Base-by-base conservation (phyloP, 2,113 vertebrate species). In the Cynoglossus semilaevis region DNA sequence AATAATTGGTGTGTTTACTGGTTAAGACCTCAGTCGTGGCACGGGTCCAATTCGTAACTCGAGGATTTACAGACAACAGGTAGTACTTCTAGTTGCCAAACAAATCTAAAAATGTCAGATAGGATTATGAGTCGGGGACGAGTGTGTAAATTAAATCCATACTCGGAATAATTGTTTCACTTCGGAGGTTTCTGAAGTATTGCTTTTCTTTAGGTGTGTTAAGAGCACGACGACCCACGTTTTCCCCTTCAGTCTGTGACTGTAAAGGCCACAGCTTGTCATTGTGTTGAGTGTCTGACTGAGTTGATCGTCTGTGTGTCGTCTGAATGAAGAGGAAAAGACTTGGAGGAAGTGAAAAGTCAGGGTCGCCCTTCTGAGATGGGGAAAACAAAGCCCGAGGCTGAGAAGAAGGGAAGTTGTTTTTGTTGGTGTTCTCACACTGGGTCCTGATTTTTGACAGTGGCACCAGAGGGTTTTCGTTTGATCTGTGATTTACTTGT, bases 261-360 rank as follows among this genome's bases (percentile, higher is more conserved):
- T 51, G 61, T 67, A 36, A 46, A 19, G 45, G 51, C 48, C 37
- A 7, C 19, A 55, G 66, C 60, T 64, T 59, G 43, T 71, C 71
- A 50, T 77, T 78, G 74, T 72, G 52, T 59, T 11, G 48, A 34
- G 55, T 38, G 56, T 29, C 37, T 58, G 47, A 64, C 17, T 48
- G 47, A 29, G 55, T 66, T 63, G n/a, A n/a, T n/a, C n/a, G 22
- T 29, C 6, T 29, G 22, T 58, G 64, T 64, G 49, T 50, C 14
- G 61, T 74, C 43, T 45, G 18, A 45, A 73, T 73, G 79, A 85
- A 79, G 63, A 43, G 76, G 80, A 19, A 64, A 76, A 41, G 45
- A 29, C 54, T 68, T 8, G 45, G 50, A 77, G 81, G 81, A 84
- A 73, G 72, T 63, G 67, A 18, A 42, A 42, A 13, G 34, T 52